Base-by-base conservation (phyloP, 2,888 invertebrate species). In the Himalopsyche kuldschensis region DNA sequence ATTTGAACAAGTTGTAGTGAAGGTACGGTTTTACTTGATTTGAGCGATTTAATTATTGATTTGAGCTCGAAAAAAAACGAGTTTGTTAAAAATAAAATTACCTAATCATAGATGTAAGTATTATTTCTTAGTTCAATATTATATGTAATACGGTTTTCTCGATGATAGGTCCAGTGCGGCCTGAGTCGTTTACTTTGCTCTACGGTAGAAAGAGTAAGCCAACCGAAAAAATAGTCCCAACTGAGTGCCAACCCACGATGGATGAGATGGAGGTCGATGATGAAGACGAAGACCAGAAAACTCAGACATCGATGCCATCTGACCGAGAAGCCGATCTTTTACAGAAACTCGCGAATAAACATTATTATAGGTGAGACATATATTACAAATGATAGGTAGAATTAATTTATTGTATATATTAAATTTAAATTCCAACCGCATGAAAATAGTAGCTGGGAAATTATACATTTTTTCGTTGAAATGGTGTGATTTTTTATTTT, bases 141-240 rank as follows among this genome's bases (percentile, higher is more conserved):
- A 35, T 35, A 0, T 35, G 4, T 1, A 5, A 10, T 35, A 1
- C 4, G n/a, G 4, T 55, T 63, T 80, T 80, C 27, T 69, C 32
- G 10, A 48, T 35, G n/a, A 10, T 35, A 86, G 86, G 86, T 77
- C 85, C 86, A n/a, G 86, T 86, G 5, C 63, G 86, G n/a, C 86
- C 86, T 15, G 86, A 86, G 46, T 86, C 86, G 15, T 86, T 85
- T 79, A 85, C 85, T 17, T 75, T 83, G 27, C 31, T 83, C 47
- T 85, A 85, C 69, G 78, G 80, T 20, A 32, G 84, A 32, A 55
- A 82, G 47, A 47, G 78, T 31, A 83, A 80, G 27, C 46, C 75
- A 27, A 17, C 30, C 48, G 30, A 77, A 63, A 55, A 79, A 15
- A 35, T 82, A 5, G 15, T 78, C 4, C 86, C 86, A 3, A 85